Conservation (phyloP, 2,797 vertebrate species). For the Sphenodon punctatus region DNA sequence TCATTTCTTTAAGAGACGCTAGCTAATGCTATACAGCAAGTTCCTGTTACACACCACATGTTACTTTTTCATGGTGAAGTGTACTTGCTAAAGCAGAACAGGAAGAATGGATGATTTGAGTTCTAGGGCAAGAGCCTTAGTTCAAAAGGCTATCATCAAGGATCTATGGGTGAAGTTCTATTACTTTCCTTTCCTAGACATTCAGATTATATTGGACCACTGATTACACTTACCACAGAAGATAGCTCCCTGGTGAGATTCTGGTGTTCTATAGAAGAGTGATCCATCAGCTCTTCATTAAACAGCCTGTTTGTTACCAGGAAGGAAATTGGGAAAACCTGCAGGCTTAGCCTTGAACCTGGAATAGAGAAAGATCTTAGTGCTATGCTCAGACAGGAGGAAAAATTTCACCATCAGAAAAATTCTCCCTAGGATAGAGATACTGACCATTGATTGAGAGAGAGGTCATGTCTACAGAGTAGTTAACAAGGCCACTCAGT, state of each 20-base stretch:
- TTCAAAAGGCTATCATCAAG: too few species aligned
- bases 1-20: too few species aligned
- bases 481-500: background rate
- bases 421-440: too few species aligned
- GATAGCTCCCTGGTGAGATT: slow-evolving; percentile 16
- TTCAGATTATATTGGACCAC: too few species aligned
- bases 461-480: slow-evolving; percentile 21
- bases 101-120: too few species aligned
- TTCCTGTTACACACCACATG: too few species aligned
- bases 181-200: too few species aligned
- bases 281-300: slow-evolving; percentile 6
- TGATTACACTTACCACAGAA: slow-evolving; percentile 10
- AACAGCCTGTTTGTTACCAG: slow-evolving; percentile 29
- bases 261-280: background rate
- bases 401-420: background rate
- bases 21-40: too few species aligned
- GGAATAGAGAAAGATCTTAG: rapidly evolving
- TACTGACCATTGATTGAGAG: slow-evolving; percentile 48
- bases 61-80: too few species aligned
- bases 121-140: too few species aligned
- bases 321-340: slow-evolving; percentile 37
- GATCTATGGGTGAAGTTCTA: too few species aligned
- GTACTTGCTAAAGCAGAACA: too few species aligned
- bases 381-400: rapidly evolving
- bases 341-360: slow-evolving; percentile 36